Conservation (phyloP, 2,113 vertebrate species). For the Tachysurus fulvidraco region DNA sequence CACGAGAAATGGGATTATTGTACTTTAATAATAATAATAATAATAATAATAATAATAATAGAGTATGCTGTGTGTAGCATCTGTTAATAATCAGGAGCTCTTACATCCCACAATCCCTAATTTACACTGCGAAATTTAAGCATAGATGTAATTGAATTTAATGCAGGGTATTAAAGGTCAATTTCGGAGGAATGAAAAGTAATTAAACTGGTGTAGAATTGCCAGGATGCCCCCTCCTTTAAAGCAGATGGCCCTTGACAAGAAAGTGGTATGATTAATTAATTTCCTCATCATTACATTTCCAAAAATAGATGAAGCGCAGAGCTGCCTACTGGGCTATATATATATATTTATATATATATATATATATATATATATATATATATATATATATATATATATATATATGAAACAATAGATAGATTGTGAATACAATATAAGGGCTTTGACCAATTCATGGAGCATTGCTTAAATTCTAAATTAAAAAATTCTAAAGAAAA, state of each 20-base stretch:
- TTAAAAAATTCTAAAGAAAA: neutral
- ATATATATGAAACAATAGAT: neutral
- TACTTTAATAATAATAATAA: neutral
- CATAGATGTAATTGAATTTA: constrained; percentile 4
- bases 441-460: neutral
- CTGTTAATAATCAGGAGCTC: neutral
- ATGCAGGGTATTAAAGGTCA: constrained; percentile 34
- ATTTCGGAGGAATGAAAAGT: constrained; percentile 54
- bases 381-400: no score
- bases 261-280: constrained; percentile 70
- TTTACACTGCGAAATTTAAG: neutral
- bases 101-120: neutral
- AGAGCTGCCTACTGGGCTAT: constrained; percentile 25
- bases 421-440: neutral
- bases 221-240: constrained; percentile 66
- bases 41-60: neutral
- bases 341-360: constrained; percentile 4
- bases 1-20: neutral
- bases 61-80: neutral
- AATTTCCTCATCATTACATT: constrained; percentile 61
- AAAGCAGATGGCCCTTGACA: constrained; percentile 71
- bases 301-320: constrained; percentile 40
- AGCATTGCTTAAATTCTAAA: neutral
- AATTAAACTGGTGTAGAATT: constrained; percentile 69
- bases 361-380: no score